Base-by-base conservation (phyloP, 2,797 vertebrate species). In the Hafferia zeledoni region DNA sequence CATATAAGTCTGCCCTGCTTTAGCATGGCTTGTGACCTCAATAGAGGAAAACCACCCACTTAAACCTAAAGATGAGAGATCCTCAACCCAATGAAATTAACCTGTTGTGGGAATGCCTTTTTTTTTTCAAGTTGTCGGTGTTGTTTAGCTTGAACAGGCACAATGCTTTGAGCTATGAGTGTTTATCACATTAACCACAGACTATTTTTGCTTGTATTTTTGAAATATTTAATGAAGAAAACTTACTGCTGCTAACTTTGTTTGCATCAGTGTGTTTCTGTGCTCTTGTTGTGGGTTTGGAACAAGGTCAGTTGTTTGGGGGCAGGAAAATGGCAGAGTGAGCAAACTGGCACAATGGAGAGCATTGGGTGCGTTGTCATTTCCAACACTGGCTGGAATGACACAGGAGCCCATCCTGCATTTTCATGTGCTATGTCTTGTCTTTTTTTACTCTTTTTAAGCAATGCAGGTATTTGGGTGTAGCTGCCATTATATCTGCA, bases 131-230 rank as follows among this genome's bases (percentile, higher is more conserved):
- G 63, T 59, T 87, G 57, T 96, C 71, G 80, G 37, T 94, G 87
- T 76, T 96, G 61, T 85, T 97, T 94, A 85, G n/a, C 90, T 86
- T 81, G 78, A 87, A 57, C n/a, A 78, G 81, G 31, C 82, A 75
- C 47, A 80, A 64, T 69, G 53, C 60, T 91, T 88, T 86, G 87
- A 75, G 63, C 83, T 89, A 14, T 35, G 61, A 39, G 79, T 83
- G 70, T 78, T 97, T 87, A 87, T 85, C 60, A 49, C 25, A 90
- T 94, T 86, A 96, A 90, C 81, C 61, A 35, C 67, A 83, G 64
- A n/a, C 70, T 59, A 52, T 33, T 93, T 84, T 79, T 91, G 6
- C 88, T 88, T 89, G 41, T 82, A 84, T 63, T 83, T 85, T 74
- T 90, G 71, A 85, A 63, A 46, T 68, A 30, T 74, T 77, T 75